Evolutionary conservation across 2,797 vertebrate genomes (phyloP).

Genomic region (Paratrypauchen microcephalus): DNA sequence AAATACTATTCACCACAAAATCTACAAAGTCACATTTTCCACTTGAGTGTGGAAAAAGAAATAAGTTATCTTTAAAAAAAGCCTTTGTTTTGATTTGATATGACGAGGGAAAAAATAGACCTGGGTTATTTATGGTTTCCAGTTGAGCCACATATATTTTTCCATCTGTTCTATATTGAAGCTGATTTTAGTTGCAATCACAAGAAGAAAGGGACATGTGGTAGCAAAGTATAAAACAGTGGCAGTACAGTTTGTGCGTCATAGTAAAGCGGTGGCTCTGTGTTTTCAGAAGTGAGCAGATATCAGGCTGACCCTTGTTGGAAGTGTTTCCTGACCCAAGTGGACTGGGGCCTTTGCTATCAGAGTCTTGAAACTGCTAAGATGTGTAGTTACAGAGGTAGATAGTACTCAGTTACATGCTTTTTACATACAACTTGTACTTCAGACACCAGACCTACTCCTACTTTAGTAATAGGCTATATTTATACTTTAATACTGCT

Average conservation of each 20-base stretch:
- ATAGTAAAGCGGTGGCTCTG: constrained; percentile 18
- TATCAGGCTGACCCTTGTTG: constrained; percentile 8
- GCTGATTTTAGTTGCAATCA: constrained; percentile 3
- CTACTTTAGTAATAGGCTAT: too few relatives aligned
- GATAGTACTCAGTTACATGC: too few relatives aligned
- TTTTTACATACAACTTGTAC: too few relatives aligned
- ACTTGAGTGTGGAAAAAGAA: constrained; percentile 19
- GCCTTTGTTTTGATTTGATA: constrained; percentile 11
- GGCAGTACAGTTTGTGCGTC: constrained; percentile 16
- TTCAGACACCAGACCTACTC: too few relatives aligned
- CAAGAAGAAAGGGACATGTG: neutral
- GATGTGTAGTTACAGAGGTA: neutral
- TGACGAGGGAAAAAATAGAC: constrained; percentile 1
- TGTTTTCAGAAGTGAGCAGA: constrained; percentile 8
- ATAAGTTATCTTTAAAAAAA: constrained; percentile 15
- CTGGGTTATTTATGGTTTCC: neutral
- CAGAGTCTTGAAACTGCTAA: neutral
- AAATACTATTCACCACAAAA: constrained; percentile 18
- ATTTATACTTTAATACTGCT: too few relatives aligned
- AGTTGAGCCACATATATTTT: neutral
- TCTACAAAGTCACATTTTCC: constrained; percentile 31
- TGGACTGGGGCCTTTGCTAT: constrained; percentile 2
- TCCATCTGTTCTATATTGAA: constrained; percentile 1
- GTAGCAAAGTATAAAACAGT: constrained; percentile 7
- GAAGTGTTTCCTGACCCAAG: constrained; percentile 11